Conservation (phyloP, 2,888 invertebrate genomes). For the Thecocarcelia acutangulata region DNA sequence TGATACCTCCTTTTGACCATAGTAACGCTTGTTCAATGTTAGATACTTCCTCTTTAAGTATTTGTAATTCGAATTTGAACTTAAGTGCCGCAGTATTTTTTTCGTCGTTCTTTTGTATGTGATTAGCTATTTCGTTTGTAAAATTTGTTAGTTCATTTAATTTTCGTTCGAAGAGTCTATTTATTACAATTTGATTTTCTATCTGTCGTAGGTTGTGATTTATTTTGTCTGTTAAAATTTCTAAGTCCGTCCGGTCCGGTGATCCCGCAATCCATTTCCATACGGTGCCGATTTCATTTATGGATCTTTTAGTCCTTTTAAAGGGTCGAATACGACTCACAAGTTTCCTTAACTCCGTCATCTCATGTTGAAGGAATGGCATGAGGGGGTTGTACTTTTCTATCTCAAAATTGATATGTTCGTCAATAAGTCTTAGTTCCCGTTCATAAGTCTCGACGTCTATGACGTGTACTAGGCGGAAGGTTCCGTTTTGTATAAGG, state of each 20-base stretch:
- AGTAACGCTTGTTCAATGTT: slow-evolving; percentile 4
- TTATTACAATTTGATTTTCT: slow-evolving; percentile 5
- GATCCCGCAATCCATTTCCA: too few relatives aligned
- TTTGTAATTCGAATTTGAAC: slow-evolving; percentile 1
- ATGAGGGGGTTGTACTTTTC: not conserved
- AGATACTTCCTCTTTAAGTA: slow-evolving; percentile 7
- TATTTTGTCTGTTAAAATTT: slow-evolving; percentile 22
- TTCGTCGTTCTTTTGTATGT: too few relatives aligned
- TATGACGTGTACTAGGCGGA: slow-evolving; percentile 1
- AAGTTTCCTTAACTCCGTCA: not conserved
- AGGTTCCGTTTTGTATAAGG: slow-evolving; percentile 15
- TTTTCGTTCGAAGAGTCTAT: slow-evolving; percentile 18
- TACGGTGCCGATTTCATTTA: slow-evolving; percentile 29
- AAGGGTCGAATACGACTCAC: not conserved
- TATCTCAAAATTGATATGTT: too few relatives aligned
- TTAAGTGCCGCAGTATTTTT: not conserved
- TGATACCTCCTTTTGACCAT: not conserved
- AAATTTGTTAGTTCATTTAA: not conserved
- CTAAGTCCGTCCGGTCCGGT: slow-evolving; percentile 4
- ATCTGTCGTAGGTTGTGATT: slow-evolving; percentile 9
- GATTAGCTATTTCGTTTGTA: not conserved
- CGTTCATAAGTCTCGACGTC: slow-evolving; percentile 17
- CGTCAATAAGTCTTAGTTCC: not conserved
- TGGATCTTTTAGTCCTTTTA: slow-evolving; percentile 8
- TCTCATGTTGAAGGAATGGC: slow-evolving; percentile 19